Percentiles rank a stretch among this genome's conserved stretches.
Conservation (phyloP, 2,888 invertebrate species). For the Oscheius sp. region DNA sequence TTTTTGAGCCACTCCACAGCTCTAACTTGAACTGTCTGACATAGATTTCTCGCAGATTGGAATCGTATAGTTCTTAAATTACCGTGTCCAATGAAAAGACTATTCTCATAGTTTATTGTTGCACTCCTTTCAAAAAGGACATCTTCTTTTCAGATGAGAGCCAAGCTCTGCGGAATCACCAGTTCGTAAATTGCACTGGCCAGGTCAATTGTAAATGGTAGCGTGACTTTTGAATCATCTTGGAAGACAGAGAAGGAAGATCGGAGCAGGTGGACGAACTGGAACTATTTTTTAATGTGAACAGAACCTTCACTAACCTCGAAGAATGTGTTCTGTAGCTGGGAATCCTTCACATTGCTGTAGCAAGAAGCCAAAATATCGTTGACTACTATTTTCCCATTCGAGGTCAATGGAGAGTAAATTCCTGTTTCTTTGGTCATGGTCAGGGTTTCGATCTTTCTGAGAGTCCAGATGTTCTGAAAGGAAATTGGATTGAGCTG, state of each 20-base stretch:
- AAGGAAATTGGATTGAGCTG: not conserved
- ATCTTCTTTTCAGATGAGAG: too few relatives aligned
- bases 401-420: constrained; percentile 7
- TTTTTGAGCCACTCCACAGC: too few relatives aligned
- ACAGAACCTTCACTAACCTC: not conserved
- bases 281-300: not conserved
- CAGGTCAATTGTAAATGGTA: not conserved
- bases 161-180: not conserved
- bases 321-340: constrained; percentile 2
- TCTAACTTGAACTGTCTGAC: too few relatives aligned
- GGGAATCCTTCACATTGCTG: constrained; percentile 6
- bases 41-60: too few relatives aligned
- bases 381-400: constrained; percentile 8
- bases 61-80: too few relatives aligned
- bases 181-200: not conserved
- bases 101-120: too few relatives aligned
- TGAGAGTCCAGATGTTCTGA: not conserved
- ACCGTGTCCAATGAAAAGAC: too few relatives aligned
- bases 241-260: not conserved
- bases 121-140: too few relatives aligned
- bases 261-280: constrained; percentile 1
- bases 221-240: constrained; percentile 3
- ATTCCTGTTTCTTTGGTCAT: not conserved
- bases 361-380: constrained; percentile 15
- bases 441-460: not conserved